Evolutionary conservation across 2,888 invertebrate species (phyloP), one percentile per base, ranked within the genome.

Genomic region (Oscheius myriophilus): DNA sequence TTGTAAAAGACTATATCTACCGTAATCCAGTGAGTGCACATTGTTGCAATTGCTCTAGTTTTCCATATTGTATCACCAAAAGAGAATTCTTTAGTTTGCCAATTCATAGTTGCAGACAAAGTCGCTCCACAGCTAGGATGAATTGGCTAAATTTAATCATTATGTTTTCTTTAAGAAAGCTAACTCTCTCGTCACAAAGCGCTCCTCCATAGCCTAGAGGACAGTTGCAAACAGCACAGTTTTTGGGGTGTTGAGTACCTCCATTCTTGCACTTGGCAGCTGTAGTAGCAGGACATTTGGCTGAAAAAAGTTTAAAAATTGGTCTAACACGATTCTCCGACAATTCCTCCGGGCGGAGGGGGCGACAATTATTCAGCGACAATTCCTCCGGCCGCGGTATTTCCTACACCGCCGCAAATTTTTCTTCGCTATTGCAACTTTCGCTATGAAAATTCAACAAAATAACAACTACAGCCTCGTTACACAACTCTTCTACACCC

Each of bases 121-220:
- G 18, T 55, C 14, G 66, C 68, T 21, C 78, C 78, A 66, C 78
- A 76, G 23, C 76, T n/a, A n/a, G n/a, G n/a, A n/a, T n/a, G 75
- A n/a, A 67, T 39, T 6, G 59, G 59, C 55, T 59, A 25, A 45
- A 41, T n/a, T n/a, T n/a, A n/a, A 59, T 43, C 18, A 12, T 26
- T 16, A 21, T 63, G 18, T 26, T 11, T 1, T 12, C 16, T 23
- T 39, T 26, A 16, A 39, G 23, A 14, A 16, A 23, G 46, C 61
- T 58, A 18, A 79, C 79, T 51, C 76, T 49, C 39, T 74, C 68
- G 42, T 74, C 68, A 65, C 80, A 79, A 12, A 71, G 45, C 21
- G 46, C 39, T 23, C 81, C 81, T 16, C 79, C 82, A 59, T 81
- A 84, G 41, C 84, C 84, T 11, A 75, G 70, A 9, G 84, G 84